Conservation (phyloP, 2,113 vertebrate genomes). For the Myotis brandtii region DNA sequence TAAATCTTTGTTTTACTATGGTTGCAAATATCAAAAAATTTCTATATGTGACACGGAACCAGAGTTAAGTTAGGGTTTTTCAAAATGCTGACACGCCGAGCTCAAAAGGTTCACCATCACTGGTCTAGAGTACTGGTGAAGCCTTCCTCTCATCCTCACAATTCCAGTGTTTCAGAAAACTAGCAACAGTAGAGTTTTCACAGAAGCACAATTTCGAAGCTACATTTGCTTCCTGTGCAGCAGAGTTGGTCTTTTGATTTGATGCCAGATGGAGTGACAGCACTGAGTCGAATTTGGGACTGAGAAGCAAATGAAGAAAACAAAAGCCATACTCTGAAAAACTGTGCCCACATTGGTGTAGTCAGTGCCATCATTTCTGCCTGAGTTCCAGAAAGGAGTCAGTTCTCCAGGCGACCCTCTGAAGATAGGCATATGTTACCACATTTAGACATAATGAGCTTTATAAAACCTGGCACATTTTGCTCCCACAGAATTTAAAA, state of each 20-base stretch:
- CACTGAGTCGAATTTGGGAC: background rate
- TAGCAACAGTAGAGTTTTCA: background rate
- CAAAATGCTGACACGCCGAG: no score
- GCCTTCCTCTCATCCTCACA: background rate
- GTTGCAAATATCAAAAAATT: no score
- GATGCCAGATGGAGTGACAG: background rate
- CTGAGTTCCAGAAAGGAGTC: background rate
- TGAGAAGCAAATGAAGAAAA: background rate
- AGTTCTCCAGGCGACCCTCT: background rate
- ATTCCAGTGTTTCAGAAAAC: background rate
- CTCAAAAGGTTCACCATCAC: no score
- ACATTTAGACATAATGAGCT: background rate
- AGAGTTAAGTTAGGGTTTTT: no score
- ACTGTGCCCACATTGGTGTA: background rate
- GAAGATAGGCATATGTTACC: background rate
- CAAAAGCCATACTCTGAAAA: background rate
- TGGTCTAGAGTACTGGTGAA: background rate
- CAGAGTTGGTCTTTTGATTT: background rate
- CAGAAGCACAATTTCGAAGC: background rate
- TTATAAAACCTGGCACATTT: slow-evolving; percentile 47
- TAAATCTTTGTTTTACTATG: no score
- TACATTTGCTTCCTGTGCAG: background rate
- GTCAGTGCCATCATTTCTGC: background rate
- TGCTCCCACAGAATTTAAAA: background rate
- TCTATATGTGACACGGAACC: no score